These are phyloP conservation scores for Picathartes gymnocephalus DNA, from an alignment of 2,113 vertebrate species.

Conservation along the genomic window DNA sequence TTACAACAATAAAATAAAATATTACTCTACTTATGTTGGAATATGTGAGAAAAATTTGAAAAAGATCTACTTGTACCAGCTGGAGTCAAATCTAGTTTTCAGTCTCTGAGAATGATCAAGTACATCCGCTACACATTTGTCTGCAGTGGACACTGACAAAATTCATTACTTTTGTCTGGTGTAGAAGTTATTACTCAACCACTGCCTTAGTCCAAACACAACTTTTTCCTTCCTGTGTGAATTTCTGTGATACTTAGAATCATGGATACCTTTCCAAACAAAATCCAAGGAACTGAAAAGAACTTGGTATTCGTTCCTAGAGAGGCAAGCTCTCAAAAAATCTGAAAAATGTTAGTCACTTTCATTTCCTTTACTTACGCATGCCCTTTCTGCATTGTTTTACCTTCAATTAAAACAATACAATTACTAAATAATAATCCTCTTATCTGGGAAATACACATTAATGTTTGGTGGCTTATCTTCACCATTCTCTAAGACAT, in stretches of 20 bases:
- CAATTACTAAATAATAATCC: neutral
- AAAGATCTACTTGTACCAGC: neutral
- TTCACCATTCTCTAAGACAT: neutral
- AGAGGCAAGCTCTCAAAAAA: neutral
- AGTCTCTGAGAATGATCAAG: neutral
- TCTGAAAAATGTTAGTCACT: neutral
- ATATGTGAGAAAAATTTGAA: neutral
- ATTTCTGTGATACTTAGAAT: neutral
- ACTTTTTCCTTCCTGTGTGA: neutral
- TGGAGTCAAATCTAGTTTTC: neutral
- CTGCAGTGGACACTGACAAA: neutral
- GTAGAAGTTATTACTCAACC: neutral
- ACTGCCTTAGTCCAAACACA: neutral
- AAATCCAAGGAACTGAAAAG: neutral
- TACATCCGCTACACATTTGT: neutral
- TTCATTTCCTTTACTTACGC: neutral
- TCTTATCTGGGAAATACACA: neutral
- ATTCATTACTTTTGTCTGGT: neutral
- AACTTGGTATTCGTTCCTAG: neutral
- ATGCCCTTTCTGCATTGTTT: neutral
- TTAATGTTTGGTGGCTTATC: neutral
- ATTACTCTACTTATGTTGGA: neutral
- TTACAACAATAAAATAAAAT: neutral
- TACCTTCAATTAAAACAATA: neutral
- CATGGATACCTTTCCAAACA: neutral